Evolutionary conservation across 2,113 vertebrate species (phyloP), one percentile per base, ranked within the genome.

Genomic region (Melanostigma gelatinosum): DNA sequence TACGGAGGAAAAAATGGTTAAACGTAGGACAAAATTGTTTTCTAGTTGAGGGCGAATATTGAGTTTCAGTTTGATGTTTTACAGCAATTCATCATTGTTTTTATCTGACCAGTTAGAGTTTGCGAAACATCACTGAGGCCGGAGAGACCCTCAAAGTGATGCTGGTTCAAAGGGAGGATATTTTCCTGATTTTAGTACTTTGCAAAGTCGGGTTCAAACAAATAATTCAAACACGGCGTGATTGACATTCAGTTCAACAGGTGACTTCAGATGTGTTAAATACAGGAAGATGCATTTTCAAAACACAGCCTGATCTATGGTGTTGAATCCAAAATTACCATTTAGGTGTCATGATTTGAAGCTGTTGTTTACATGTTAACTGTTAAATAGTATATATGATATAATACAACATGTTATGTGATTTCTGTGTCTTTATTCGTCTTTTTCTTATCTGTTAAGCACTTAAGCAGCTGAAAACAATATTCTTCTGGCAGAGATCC

Each of bases 31-130:
- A 38, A 58, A 81, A 88, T 64, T 55, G 58, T 62, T 40, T 82
- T 85, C 57, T 40, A 72, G 38, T 36, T 12, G 16, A 63, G n/a
- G 50, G 38, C 70, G 27, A 36, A 75, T 32, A 72, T 60, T 42
- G 13, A 18, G n/a, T 68, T 85, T 79, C 42, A 77, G 48, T 62
- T 67, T 67, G 10, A 72, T 40, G 24, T 27, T 80, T 60, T 67
- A 40, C n/a, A 29, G 54, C 29, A 29, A 60, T 72, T 61, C 27
- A 71, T 79, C 38, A n/a, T 24, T 64, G 34, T 52, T 36, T 75
- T 55, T 73, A 74, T 68, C 16, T 44, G 66, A 68, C 29, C 16
- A n/a, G 29, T 62, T 24, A 12, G 44, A 54, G 50, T 52, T 16
- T 10, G 8, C 38, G 27, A 72, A 32, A 70, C 22, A 63, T 10